A percentile compares a stretch with the other conserved stretches of the same genome.
Conservation (phyloP, 1,140 invertebrate species). For the Diorhabda elongata region DNA sequence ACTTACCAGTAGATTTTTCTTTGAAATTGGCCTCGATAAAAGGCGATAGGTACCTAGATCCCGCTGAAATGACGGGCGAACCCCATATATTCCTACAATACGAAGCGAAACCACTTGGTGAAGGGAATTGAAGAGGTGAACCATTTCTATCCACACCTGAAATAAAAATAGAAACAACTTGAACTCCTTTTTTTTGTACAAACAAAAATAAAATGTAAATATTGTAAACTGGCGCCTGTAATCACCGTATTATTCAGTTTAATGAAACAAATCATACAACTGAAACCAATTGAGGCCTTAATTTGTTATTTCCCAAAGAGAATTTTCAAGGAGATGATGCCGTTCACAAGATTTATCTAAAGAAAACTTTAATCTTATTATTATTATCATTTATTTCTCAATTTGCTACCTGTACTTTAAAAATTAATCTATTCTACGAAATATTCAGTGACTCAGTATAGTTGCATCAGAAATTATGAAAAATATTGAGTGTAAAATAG, state of each 20-base stretch:
- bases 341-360: no score
- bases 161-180: slow-evolving; percentile 14
- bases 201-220: not conserved
- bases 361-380: no score
- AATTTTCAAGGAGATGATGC: not conserved
- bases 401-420: no score
- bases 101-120: slow-evolving; percentile 37
- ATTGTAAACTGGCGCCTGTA: slow-evolving; percentile 28
- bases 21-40: slow-evolving; percentile 29
- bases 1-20: slow-evolving; percentile 35
- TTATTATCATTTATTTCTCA: no score
- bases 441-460: no score
- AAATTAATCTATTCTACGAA: no score
- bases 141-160: slow-evolving; percentile 30
- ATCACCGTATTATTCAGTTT: slow-evolving; percentile 27
- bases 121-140: slow-evolving; percentile 38
- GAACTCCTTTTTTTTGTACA: not conserved
- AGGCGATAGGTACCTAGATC: slow-evolving; percentile 40
- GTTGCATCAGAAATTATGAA: no score
- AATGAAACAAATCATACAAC: slow-evolving; percentile 31
- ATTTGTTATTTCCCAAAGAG: slow-evolving; percentile 35
- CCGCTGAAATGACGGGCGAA: slow-evolving; percentile 36
- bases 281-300: slow-evolving; percentile 31
- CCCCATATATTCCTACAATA: slow-evolving; percentile 44
- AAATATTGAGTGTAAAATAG: no score